Base-by-base conservation (phyloP, 2,888 invertebrate genomes). In the Bellardia bayeri region DNA sequence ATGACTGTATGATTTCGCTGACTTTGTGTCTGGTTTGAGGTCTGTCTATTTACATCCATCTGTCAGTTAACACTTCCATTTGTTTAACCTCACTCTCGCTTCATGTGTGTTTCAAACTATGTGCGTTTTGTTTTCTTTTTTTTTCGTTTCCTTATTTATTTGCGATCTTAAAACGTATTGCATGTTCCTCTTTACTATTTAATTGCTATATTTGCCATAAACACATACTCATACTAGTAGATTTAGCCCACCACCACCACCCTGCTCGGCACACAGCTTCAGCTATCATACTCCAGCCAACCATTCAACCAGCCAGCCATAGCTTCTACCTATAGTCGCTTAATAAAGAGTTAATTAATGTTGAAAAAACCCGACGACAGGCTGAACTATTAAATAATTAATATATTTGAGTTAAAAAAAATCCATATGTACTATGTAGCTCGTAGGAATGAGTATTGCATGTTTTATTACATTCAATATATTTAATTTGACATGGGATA, bases 21-120 rank as follows among this genome's bases (percentile, higher is more conserved):
- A 16, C 64, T 56, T 11, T 64, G 42, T 11, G 75, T 61, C 72
- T 78, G 56, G 51, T 71, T 66, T 56, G 66, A 74, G 68, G 68
- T 63, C 79, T 75, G 72, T 64, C 82, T 80, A 75, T 83, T 86
- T 86, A 80, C 83, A 83, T 74, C 45, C 42, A 74, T 80, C 83
- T 86, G 83, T 83, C 83, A 83, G 75, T 86, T 86, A 83, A 80
- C 86, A 86, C 86, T 83, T 86, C 40, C 86, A 86, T 87, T 87
- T 87, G 84, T 81, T 87, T 84, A 87, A 84, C 81, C 84, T 84
- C 84, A 81, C 81, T 84, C 75, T 72, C 72, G 45, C 63, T 82
- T 23, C 33, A 16, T 40, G n/a, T 72, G 45, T 63, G n/a, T 6
- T 23, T 11, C 45, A 49, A 23, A 37, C 42, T 66, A 42, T 66